phyloP scores from a whole-genome alignment of 1,140 invertebrate genomes.

The Penaeus japonicus region DNA sequence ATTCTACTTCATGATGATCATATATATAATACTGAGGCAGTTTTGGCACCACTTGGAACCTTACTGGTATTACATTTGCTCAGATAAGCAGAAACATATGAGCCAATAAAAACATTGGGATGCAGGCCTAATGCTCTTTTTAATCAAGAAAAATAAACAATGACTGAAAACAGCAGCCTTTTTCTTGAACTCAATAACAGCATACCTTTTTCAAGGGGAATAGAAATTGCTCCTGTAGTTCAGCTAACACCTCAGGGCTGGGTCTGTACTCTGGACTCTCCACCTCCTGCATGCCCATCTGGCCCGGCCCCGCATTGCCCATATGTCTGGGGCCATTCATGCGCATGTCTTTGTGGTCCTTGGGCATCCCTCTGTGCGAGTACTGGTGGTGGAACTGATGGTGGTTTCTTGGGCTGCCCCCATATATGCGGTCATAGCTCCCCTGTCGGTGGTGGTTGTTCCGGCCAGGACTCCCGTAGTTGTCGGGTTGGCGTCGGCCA shows the following conservation, averaged over 20 bases:
- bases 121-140: too few species aligned
- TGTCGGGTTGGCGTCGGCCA: constrained; percentile 7
- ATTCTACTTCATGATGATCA: too few species aligned
- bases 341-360: constrained; percentile 32
- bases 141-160: too few species aligned
- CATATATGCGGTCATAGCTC: constrained; percentile 11
- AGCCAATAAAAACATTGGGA: too few species aligned
- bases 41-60: too few species aligned
- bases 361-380: not conserved
- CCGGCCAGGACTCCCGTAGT: constrained; percentile 28
- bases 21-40: too few species aligned
- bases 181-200: too few species aligned
- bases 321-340: constrained; percentile 37
- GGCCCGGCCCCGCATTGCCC: not conserved
- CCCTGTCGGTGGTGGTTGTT: not conserved
- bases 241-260: constrained; percentile 43
- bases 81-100: too few species aligned
- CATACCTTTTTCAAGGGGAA: constrained; percentile 48
- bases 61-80: too few species aligned
- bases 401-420: constrained; percentile 13
- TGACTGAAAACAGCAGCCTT: too few species aligned
- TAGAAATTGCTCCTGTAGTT: constrained; percentile 45
- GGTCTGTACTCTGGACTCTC: constrained; percentile 62
- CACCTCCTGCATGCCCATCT: not conserved
- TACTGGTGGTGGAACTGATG: constrained; percentile 18